Percentiles rank a stretch among this genome's conserved stretches.
phyloP scores from a whole-genome alignment of 2,888 invertebrate species.

The Aleiodes leptofemur region DNA sequence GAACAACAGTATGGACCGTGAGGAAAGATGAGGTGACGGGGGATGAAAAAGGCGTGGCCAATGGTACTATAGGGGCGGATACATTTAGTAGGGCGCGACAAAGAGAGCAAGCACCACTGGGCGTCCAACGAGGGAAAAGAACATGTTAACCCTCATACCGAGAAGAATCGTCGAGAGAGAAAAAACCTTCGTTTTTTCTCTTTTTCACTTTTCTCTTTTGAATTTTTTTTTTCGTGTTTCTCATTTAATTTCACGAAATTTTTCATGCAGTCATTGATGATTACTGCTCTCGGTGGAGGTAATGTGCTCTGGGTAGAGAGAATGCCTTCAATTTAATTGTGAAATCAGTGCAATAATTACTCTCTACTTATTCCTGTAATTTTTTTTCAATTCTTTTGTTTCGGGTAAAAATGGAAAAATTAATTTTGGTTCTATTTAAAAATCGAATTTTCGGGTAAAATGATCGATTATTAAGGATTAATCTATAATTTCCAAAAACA shows the following conservation, averaged over 20 bases:
- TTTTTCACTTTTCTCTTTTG: conserved; percentile 36
- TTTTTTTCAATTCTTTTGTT: background rate
- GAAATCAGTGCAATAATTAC: conserved; percentile 42
- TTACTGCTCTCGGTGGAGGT: conserved; percentile 1
- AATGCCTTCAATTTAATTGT: conserved; percentile 30
- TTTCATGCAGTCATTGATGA: background rate
- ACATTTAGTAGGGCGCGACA: conserved; percentile 44
- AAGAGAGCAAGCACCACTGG: conserved; percentile 15
- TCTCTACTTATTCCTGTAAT: background rate
- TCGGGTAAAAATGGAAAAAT: conserved; percentile 9
- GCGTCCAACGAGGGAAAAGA: conserved; percentile 51
- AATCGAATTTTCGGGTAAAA: no score
- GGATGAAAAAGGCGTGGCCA: conserved; percentile 60
- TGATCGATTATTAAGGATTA: no score
- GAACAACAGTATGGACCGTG: conserved; percentile 77
- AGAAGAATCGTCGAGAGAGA: conserved; percentile 39
- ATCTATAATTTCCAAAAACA: no score
- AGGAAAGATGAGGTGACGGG: conserved; percentile 54
- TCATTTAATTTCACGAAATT: conserved; percentile 14
- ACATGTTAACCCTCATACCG: conserved; percentile 36
- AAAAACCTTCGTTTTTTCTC: conserved; percentile 43
- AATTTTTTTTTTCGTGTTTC: background rate
- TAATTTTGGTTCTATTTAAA: no score
- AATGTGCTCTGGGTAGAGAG: conserved; percentile 32
- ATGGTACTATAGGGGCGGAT: conserved; percentile 53